Evolutionary conservation across 2,888 invertebrate genomes (phyloP).

Genomic region (Hemaris fuciformis): DNA sequence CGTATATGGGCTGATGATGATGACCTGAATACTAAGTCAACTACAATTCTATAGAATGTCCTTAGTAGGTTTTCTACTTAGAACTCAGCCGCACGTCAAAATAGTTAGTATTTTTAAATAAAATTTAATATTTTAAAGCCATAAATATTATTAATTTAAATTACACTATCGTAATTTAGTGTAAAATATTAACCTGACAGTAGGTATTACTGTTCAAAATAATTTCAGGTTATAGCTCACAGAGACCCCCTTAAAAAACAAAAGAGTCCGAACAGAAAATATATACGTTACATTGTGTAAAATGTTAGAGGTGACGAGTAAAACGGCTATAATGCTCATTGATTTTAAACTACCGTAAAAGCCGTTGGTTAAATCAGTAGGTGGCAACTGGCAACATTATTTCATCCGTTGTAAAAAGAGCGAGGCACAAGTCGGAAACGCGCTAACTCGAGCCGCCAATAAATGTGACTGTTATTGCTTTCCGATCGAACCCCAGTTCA

Average conservation of each 20-base stretch:
- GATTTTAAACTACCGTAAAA: neutral
- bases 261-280: neutral
- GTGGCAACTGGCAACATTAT: neutral
- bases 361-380: neutral
- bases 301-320: neutral
- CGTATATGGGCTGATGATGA: too few relatives aligned
- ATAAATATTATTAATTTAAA: too few relatives aligned
- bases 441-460: conserved; percentile 27
- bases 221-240: too few relatives aligned
- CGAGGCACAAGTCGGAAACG: conserved; percentile 20
- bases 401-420: conserved; percentile 9
- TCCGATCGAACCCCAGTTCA: conserved; percentile 25
- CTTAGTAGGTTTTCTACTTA: too few relatives aligned
- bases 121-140: neutral
- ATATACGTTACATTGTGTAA: neutral
- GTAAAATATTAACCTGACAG: too few relatives aligned
- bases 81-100: neutral
- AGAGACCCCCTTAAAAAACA: too few relatives aligned
- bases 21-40: neutral
- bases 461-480: conserved; percentile 34
- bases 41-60: neutral
- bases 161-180: too few relatives aligned
- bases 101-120: neutral
- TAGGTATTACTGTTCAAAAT: too few relatives aligned
- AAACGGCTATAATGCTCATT: neutral